Evolutionary conservation across 2,113 vertebrate genomes (phyloP).

Genomic region (Crypturellus undulatus): DNA sequence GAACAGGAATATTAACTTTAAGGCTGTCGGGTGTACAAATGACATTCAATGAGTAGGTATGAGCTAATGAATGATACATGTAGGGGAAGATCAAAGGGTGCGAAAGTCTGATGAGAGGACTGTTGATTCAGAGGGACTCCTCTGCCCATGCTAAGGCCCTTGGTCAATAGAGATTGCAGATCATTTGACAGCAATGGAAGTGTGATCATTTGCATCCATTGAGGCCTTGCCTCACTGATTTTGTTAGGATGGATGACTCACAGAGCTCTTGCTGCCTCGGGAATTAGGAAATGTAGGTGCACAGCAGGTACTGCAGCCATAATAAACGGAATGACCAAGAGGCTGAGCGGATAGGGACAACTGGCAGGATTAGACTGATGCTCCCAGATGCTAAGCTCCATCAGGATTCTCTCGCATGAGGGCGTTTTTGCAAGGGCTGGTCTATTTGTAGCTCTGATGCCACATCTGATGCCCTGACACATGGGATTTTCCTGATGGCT

Average conservation of each 20-base stretch:
- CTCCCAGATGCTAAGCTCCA: not conserved
- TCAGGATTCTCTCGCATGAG: not conserved
- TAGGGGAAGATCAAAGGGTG: not conserved
- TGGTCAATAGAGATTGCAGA: not conserved
- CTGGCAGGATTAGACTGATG: not conserved
- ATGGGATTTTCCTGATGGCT: not conserved
- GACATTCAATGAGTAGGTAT: not conserved
- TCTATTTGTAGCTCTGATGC: not conserved
- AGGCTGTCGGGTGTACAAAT: not conserved
- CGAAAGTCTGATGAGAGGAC: not conserved
- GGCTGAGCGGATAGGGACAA: not conserved
- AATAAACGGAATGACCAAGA: not conserved
- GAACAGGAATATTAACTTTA: constrained; percentile 4
- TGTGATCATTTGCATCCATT: not conserved
- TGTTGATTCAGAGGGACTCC: not conserved
- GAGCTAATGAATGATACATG: not conserved
- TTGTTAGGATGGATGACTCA: not conserved
- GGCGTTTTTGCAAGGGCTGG: not conserved
- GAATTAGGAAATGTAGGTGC: not conserved
- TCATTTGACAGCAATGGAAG: not conserved
- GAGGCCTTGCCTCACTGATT: not conserved
- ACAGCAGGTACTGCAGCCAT: not conserved
- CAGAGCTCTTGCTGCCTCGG: not conserved
- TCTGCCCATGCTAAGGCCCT: not conserved
- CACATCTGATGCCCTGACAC: not conserved